Conservation (phyloP, 2,113 vertebrate genomes). For the Hirundichthys speculiger region DNA sequence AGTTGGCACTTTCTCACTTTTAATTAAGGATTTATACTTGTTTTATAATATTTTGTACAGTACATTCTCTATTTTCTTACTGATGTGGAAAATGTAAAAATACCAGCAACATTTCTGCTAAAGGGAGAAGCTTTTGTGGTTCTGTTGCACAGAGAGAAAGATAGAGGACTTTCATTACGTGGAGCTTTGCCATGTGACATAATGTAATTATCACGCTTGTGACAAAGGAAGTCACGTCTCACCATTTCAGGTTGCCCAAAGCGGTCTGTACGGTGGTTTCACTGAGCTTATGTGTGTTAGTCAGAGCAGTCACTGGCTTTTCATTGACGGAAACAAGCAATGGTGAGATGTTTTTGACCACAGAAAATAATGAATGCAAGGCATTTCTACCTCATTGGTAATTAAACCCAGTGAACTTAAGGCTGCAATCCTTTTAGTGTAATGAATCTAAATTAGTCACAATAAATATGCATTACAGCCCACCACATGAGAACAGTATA, state of each 20-base stretch:
- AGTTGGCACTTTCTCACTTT: too few relatives aligned
- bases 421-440: not conserved
- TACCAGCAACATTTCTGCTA: too few relatives aligned
- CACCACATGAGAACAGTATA: not conserved
- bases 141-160: too few relatives aligned
- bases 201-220: conserved; percentile 48
- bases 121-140: too few relatives aligned
- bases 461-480: not conserved
- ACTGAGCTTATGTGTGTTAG: conserved; percentile 21
- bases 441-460: not conserved
- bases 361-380: not conserved
- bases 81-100: too few relatives aligned
- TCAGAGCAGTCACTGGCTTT: conserved; percentile 18
- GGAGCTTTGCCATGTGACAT: conserved; percentile 12
- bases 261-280: conserved; percentile 29
- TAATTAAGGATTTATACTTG: too few relatives aligned
- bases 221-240: conserved; percentile 44
- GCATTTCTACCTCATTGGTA: not conserved
- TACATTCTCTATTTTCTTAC: too few relatives aligned
- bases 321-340: not conserved
- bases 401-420: not conserved
- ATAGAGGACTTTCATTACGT: not conserved
- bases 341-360: not conserved
- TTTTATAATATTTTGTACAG: too few relatives aligned
- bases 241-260: conserved; percentile 24